Percentiles rank a stretch among this genome's conserved stretches.
Evolutionary conservation across 92 coral and sea anemone genomes (phyloP).

Genomic region (Parazoanthus darwini): DNA sequence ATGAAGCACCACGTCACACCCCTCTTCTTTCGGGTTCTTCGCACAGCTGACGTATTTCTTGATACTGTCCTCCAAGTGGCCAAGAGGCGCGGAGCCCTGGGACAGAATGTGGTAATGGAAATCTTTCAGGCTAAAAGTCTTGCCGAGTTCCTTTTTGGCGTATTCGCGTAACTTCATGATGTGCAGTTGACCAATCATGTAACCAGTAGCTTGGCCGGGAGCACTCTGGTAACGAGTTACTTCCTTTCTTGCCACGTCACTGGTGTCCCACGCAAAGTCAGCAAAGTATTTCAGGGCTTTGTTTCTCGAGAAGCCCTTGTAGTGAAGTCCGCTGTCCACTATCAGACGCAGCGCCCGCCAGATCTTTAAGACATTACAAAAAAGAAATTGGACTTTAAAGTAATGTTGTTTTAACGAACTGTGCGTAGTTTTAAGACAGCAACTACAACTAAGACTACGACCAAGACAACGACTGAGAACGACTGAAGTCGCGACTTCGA

Average conservation of each 20-base stretch:
- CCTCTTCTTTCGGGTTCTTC: slow-evolving; percentile 55
- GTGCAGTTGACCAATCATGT: slow-evolving; percentile 87
- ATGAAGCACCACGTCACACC: slow-evolving; percentile 69
- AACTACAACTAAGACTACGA: too few relatives aligned
- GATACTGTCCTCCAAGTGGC: slow-evolving; percentile 66
- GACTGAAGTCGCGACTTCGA: too few relatives aligned
- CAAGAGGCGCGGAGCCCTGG: slow-evolving; percentile 86
- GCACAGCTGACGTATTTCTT: slow-evolving; percentile 68
- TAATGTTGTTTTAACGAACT: too few relatives aligned
- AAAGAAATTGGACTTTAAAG: not conserved
- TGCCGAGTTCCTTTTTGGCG: slow-evolving; percentile 59
- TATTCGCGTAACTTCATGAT: slow-evolving; percentile 67
- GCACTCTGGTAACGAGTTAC: slow-evolving; percentile 92
- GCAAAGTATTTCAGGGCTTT: slow-evolving; percentile 63
- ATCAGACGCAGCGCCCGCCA: slow-evolving; percentile 92
- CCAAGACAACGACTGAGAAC: too few relatives aligned
- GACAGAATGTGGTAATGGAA: slow-evolving; percentile 87
- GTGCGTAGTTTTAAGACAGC: too few relatives aligned
- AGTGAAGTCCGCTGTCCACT: slow-evolving; percentile 86
- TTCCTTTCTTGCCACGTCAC: slow-evolving; percentile 70
- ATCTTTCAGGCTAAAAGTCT: slow-evolving; percentile 73
- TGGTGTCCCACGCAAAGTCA: slow-evolving; percentile 80
- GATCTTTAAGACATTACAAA: slow-evolving; percentile 47
- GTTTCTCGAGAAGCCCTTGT: slow-evolving; percentile 66
- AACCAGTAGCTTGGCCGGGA: slow-evolving; percentile 90